Evolutionary conservation across 1,140 invertebrate genomes (phyloP).

Genomic region (Drosophila murphyi): DNA sequence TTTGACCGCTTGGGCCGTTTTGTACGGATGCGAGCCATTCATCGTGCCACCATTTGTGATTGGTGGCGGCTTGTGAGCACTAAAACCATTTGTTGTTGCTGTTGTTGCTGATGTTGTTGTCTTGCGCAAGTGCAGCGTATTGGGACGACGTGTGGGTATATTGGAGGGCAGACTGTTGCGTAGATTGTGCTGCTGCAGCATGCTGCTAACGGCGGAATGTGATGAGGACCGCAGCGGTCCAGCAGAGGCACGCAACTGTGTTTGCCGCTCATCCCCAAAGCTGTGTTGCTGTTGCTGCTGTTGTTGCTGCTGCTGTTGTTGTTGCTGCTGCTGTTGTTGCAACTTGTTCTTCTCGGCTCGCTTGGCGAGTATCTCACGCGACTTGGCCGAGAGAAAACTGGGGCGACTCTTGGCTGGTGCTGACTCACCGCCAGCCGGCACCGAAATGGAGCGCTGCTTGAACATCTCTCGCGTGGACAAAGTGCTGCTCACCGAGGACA

Average conservation of each 20-base stretch:
- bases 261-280: slow-evolving; percentile 74
- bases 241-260: slow-evolving; percentile 51
- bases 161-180: slow-evolving; percentile 76
- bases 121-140: slow-evolving; percentile 82
- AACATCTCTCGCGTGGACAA: slow-evolving; percentile 74
- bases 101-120: slow-evolving; percentile 35
- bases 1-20: slow-evolving; percentile 69
- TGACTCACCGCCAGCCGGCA: slow-evolving; percentile 59
- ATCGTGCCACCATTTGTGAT: slow-evolving; percentile 50
- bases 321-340: slow-evolving; percentile 70
- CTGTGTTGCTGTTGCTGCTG: slow-evolving; percentile 58
- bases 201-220: slow-evolving; percentile 75
- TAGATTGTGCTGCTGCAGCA: slow-evolving; percentile 70
- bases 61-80: slow-evolving; percentile 11
- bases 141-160: slow-evolving; percentile 79
- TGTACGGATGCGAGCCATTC: slow-evolving; percentile 51
- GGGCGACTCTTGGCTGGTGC: slow-evolving; percentile 55
- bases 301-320: slow-evolving; percentile 57
- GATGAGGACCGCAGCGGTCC: slow-evolving; percentile 75
- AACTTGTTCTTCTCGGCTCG: slow-evolving; percentile 79
- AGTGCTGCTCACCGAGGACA: slow-evolving; percentile 76
- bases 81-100: slow-evolving; percentile 44
- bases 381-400: slow-evolving; percentile 82
- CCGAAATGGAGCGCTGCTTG: slow-evolving; percentile 80
- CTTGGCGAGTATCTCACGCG: slow-evolving; percentile 80